These are phyloP conservation scores for Halisarca cf. caerulea DNA, from an alignment of 37 sponge, comb jelly and placozoan genomes.

Conservation along the genomic window DNA sequence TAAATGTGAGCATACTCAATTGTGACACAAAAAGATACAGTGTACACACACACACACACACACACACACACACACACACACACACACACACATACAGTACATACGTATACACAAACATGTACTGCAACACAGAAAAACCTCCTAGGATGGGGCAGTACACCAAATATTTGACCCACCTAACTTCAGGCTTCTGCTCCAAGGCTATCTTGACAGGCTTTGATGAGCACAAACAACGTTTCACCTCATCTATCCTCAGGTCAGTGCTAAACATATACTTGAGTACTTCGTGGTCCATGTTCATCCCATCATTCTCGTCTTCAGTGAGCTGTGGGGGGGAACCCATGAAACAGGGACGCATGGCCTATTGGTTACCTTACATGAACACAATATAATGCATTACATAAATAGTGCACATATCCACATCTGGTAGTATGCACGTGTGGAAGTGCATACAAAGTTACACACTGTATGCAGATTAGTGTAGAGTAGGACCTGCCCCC, in stretches of 20 bases:
- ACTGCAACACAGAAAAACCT: neutral
- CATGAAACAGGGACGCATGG: neutral
- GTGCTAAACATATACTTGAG: constrained; percentile 53
- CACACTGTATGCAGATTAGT: too few relatives aligned
- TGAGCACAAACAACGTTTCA: constrained; percentile 70
- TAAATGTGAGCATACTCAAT: neutral
- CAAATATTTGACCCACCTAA: constrained; percentile 45
- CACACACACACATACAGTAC: constrained; percentile 14
- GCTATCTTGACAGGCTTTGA: constrained; percentile 70
- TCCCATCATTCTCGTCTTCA: constrained; percentile 42
- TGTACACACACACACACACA: neutral
- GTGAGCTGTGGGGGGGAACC: neutral
- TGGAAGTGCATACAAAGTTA: too few relatives aligned
- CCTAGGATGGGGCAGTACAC: too few relatives aligned
- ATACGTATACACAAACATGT: neutral
- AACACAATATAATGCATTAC: too few relatives aligned
- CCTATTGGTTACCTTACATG: too few relatives aligned
- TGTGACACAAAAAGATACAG: neutral
- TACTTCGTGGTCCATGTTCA: constrained; percentile 60
- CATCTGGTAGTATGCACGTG: too few relatives aligned
- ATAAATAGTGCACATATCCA: too few relatives aligned
- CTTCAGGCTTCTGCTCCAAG: constrained; percentile 80
- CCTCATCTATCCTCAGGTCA: constrained; percentile 77
- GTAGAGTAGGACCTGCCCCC: too few relatives aligned
- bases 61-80: neutral